A percentile compares a stretch with the other conserved stretches of the same genome.
Evolutionary conservation across 2,888 invertebrate species (phyloP).

Genomic region (Beris morrisii): DNA sequence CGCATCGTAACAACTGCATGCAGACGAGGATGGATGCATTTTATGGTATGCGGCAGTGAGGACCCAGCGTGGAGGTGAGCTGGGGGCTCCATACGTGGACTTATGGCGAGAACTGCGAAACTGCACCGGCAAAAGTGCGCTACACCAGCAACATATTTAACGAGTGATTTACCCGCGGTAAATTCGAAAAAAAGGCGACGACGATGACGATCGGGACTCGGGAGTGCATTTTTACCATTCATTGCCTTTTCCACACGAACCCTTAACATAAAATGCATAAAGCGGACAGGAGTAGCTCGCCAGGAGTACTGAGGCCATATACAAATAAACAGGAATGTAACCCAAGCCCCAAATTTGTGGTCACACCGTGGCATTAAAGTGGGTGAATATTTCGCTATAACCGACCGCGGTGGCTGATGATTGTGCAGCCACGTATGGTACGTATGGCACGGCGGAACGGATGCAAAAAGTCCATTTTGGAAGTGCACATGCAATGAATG

Average conservation of each 20-base stretch:
- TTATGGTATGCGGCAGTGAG: too few relatives aligned
- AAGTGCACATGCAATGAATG: constrained; percentile 27
- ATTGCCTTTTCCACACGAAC: too few relatives aligned
- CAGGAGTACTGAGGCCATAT: too few relatives aligned
- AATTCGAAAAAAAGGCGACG: neutral
- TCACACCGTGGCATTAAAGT: constrained; percentile 4
- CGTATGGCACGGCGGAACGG: constrained; percentile 18
- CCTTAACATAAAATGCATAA: too few relatives aligned
- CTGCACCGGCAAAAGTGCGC: neutral
- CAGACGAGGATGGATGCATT: too few relatives aligned
- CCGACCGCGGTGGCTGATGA: constrained; percentile 8
- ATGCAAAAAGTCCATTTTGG: constrained; percentile 30
- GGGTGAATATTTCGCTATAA: too few relatives aligned
- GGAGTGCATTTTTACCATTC: too few relatives aligned
- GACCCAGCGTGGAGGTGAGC: too few relatives aligned
- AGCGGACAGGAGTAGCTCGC: too few relatives aligned
- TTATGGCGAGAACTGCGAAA: neutral
- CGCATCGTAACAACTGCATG: too few relatives aligned
- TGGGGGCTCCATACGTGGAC: too few relatives aligned
- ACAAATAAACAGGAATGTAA: constrained; percentile 18
- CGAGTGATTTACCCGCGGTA: constrained; percentile 15
- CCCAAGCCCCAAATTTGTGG: constrained; percentile 12
- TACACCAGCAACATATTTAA: constrained; percentile 9
- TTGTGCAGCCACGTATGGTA: constrained; percentile 24
- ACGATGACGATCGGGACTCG: too few relatives aligned